phyloP scores from a whole-genome alignment of 2,888 invertebrate species.

The Cheilosia variabilis region DNA sequence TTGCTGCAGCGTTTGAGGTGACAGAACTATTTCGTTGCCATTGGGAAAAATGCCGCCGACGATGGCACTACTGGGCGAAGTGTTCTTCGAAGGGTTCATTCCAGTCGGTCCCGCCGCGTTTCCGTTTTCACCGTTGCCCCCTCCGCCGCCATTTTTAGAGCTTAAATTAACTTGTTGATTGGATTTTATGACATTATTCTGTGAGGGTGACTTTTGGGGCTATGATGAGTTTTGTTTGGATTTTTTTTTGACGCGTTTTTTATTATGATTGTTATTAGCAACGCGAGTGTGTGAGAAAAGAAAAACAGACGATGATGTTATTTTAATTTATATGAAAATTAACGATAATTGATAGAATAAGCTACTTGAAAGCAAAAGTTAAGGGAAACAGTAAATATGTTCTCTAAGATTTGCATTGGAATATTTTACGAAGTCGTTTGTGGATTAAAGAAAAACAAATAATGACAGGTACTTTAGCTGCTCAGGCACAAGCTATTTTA shows the following conservation, averaged over 20 bases:
- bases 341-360: constrained; percentile 45
- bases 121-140: constrained; percentile 63
- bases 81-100: constrained; percentile 52
- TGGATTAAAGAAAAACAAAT: too few relatives aligned
- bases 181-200: constrained; percentile 76
- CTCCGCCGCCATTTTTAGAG: constrained; percentile 66
- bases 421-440: not conserved
- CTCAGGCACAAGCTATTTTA: too few relatives aligned
- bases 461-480: too few relatives aligned
- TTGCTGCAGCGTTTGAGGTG: constrained; percentile 82
- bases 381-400: not conserved
- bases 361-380: not conserved
- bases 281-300: constrained; percentile 53
- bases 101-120: constrained; percentile 74
- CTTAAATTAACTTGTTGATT: constrained; percentile 72
- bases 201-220: constrained; percentile 74
- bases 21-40: constrained; percentile 75
- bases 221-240: constrained; percentile 41
- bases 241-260: constrained; percentile 26
- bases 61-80: constrained; percentile 75
- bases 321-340: constrained; percentile 60
- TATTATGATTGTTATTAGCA: constrained; percentile 39
- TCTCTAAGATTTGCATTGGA: constrained; percentile 24
- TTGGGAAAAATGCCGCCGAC: constrained; percentile 68
- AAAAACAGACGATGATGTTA: constrained; percentile 70